Percentiles rank a stretch among this genome's conserved stretches.
Evolutionary conservation across 2,797 vertebrate species (phyloP).

Genomic region (Tiaroga cobitis): DNA sequence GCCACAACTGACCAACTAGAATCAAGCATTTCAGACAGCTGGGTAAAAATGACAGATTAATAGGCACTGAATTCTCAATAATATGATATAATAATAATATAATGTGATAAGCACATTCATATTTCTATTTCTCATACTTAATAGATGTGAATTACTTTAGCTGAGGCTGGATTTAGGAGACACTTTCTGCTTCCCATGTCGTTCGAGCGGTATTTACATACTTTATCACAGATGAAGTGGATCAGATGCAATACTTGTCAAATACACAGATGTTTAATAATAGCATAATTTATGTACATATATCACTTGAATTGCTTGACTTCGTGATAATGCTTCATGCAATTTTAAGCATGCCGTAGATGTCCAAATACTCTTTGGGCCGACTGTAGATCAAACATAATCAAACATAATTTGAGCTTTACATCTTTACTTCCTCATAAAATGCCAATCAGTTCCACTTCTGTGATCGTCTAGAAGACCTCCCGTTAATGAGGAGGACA

Average conservation of each 20-base stretch:
- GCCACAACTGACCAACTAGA: neutral
- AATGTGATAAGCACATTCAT: neutral
- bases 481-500: slow-evolving; percentile 29
- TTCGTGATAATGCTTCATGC: neutral
- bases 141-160: neutral
- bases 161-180: too few species aligned
- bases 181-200: neutral
- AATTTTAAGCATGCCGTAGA: neutral
- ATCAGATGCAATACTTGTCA: too few species aligned
- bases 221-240: too few species aligned
- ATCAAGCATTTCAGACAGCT: neutral
- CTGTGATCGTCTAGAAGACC: slow-evolving; percentile 1
- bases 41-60: neutral
- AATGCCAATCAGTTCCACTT: slow-evolving; percentile 33
- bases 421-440: slow-evolving; percentile 34
- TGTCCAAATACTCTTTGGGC: slow-evolving; percentile 4
- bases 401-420: neutral
- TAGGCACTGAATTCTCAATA: neutral
- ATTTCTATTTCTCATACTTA: neutral
- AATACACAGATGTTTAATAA: too few species aligned
- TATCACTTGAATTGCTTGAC: neutral
- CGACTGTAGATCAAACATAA: slow-evolving; percentile 30
- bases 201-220: too few species aligned
- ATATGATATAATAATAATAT: neutral
- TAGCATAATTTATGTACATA: neutral